Percentiles rank a stretch among this genome's conserved stretches.
Conservation (phyloP, 1,140 invertebrate genomes). For the Paralvinella palmiformis region DNA sequence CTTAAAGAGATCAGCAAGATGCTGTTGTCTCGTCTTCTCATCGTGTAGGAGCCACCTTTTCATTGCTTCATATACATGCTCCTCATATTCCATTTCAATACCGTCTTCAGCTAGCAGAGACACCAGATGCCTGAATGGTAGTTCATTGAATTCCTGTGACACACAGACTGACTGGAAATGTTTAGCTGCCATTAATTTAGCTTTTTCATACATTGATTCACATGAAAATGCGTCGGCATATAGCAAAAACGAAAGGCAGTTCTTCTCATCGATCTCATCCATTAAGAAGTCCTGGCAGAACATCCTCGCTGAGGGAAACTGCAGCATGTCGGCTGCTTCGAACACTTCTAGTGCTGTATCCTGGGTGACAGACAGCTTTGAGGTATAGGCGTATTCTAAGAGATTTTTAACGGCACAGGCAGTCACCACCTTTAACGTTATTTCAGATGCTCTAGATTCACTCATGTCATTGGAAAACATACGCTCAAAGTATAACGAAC, state of each 20-base stretch:
- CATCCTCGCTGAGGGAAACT: conserved; percentile 18
- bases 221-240: conserved; percentile 21
- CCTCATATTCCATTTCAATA: conserved; percentile 22
- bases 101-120: conserved; percentile 15
- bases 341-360: conserved; percentile 18
- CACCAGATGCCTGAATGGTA: conserved; percentile 15
- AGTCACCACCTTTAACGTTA: conserved; percentile 11
- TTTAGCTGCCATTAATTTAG: conserved; percentile 11
- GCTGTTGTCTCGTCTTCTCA: not conserved
- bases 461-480: conserved; percentile 21
- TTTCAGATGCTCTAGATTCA: conserved; percentile 12
- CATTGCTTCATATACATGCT: conserved; percentile 19
- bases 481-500: conserved; percentile 20
- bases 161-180: conserved; percentile 16
- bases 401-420: conserved; percentile 8
- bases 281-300: conserved; percentile 22
- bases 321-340: conserved; percentile 22
- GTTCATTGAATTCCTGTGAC: conserved; percentile 8
- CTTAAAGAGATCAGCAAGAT: conserved; percentile 13
- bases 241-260: conserved; percentile 17
- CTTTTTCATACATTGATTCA: conserved; percentile 11
- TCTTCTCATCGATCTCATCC: conserved; percentile 6
- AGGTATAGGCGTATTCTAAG: conserved; percentile 20
- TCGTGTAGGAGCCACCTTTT: conserved; percentile 18
- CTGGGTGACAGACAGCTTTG: conserved; percentile 9